These are phyloP conservation scores for Meta bourneti DNA, from an alignment of 2,888 invertebrate genomes.

Conservation along the genomic window DNA sequence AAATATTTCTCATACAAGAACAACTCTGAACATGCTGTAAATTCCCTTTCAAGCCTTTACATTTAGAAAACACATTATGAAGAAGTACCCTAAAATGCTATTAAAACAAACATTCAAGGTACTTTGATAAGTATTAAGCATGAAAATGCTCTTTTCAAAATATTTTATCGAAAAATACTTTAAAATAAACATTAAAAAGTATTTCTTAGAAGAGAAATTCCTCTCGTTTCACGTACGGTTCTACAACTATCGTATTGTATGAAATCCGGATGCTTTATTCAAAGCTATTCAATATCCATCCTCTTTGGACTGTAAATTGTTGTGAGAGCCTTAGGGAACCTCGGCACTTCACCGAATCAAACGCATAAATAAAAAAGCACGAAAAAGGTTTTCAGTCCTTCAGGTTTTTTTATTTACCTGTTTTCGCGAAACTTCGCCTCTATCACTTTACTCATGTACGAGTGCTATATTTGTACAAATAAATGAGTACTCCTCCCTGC, in stretches of 20 bases:
- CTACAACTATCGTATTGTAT: not conserved
- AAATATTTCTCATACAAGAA: too few species aligned
- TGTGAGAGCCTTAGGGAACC: not conserved
- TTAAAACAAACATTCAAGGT: too few species aligned
- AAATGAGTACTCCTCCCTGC: constrained; percentile 31
- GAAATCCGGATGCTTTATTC: not conserved
- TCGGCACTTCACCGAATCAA: not conserved
- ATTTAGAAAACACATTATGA: too few species aligned
- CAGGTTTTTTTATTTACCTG: not conserved
- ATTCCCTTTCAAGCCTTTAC: too few species aligned
- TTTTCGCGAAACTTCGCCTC: not conserved
- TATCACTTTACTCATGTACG: not conserved
- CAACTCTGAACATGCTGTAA: too few species aligned
- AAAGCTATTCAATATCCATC: not conserved
- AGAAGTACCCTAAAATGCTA: too few species aligned
- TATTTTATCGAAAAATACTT: not conserved
- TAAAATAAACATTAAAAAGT: not conserved
- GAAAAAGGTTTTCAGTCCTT: not conserved
- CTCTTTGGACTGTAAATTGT: constrained; percentile 17
- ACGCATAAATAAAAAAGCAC: constrained; percentile 1
- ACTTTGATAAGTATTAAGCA: not conserved
- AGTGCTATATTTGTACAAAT: constrained; percentile 10
- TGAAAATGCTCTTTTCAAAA: not conserved
- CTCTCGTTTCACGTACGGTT: not conserved
- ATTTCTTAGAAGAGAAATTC: not conserved